Evolutionary conservation across 1,140 invertebrate genomes (phyloP).

Genomic region (Sinella curviseta): DNA sequence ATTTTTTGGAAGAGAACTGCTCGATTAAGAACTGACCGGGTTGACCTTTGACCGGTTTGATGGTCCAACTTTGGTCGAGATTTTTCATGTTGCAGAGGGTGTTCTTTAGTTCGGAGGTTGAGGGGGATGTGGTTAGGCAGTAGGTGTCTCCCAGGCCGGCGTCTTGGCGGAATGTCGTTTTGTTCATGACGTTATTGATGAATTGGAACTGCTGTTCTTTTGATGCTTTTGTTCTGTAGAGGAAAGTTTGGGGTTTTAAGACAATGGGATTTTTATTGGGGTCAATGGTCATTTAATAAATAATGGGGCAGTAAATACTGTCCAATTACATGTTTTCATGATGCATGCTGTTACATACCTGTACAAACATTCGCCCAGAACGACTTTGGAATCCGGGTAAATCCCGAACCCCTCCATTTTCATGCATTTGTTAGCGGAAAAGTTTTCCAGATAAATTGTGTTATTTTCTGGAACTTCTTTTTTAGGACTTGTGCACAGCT

Average conservation of each 20-base stretch:
- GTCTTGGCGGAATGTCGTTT: conserved; percentile 6
- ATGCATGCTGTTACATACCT: no score
- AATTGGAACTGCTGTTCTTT: conserved; percentile 16
- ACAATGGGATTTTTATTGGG: neutral
- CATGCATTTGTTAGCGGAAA: conserved; percentile 45
- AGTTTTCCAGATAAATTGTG: conserved; percentile 36
- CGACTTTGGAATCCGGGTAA: conserved; percentile 32
- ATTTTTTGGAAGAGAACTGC: conserved; percentile 36
- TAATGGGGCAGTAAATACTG: no score
- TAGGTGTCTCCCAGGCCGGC: conserved; percentile 7
- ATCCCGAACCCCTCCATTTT: conserved; percentile 35
- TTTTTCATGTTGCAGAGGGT: conserved; percentile 11
- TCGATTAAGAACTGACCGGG: conserved; percentile 35
- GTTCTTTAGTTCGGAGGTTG: conserved; percentile 17
- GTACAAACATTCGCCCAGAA: conserved; percentile 43
- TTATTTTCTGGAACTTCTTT: neutral
- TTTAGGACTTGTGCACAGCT: conserved; percentile 22
- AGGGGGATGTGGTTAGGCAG: conserved; percentile 31
- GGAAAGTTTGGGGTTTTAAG: neutral
- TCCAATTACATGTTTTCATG: no score
- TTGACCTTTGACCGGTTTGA: conserved; percentile 38
- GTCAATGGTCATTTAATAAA: neutral
- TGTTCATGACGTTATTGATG: neutral
- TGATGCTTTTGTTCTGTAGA: neutral
- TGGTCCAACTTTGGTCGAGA: conserved; percentile 42